phyloP scores from a whole-genome alignment of 2,113 vertebrate genomes.

The Gallinago paraguaiae region DNA sequence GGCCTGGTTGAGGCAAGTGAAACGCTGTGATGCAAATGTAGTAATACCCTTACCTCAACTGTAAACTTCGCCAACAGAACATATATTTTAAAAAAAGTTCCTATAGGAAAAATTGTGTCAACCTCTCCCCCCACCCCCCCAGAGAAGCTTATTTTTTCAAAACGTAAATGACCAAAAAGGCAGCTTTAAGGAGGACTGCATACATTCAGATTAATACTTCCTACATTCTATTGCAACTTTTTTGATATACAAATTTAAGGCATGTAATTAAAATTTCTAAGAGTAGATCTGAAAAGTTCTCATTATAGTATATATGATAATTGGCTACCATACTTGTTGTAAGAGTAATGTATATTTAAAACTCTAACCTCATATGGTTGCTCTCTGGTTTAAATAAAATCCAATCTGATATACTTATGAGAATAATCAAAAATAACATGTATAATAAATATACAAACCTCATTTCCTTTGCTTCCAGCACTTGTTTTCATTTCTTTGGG shows the following conservation, averaged over 20 bases:
- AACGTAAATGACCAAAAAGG: background rate
- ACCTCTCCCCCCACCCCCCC: no score
- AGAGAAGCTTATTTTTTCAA: background rate
- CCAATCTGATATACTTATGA: background rate
- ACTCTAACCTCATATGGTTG: background rate
- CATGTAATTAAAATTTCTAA: background rate
- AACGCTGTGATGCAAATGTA: background rate
- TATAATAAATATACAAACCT: conserved; percentile 78
- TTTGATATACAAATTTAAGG: background rate
- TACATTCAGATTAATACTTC: background rate
- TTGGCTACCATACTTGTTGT: background rate
- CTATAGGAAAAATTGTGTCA: background rate
- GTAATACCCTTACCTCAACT: background rate
- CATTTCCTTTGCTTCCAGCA: conserved; percentile 89
- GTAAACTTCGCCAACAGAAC: background rate
- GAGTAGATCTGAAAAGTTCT: background rate
- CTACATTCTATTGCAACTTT: background rate
- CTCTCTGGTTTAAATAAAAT: background rate
- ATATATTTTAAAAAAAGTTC: background rate
- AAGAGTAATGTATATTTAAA: background rate
- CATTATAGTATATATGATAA: background rate
- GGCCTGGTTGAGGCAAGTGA: background rate
- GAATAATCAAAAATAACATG: background rate
- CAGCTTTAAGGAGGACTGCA: background rate
- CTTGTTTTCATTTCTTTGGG: conserved; percentile 94